Base-by-base conservation (phyloP, 2,888 invertebrate genomes). In the Morpho helenor region DNA sequence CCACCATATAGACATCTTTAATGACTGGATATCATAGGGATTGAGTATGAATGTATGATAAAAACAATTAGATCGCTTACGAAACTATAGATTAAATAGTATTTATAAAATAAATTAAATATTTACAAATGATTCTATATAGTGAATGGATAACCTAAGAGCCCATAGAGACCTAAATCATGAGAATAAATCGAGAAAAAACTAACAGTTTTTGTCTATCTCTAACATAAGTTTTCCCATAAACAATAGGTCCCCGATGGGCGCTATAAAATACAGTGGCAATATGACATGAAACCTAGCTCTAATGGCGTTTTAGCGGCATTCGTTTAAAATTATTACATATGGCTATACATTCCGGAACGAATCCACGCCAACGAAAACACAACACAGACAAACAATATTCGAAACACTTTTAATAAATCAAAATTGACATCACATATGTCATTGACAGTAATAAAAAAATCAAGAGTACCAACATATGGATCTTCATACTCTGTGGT, bases 241-340 rank as follows among this genome's bases (percentile, higher is more conserved):
- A 5, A 5, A 31, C 31, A 31, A 16, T 10, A 47, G 9, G 23
- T 59, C 45, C 55, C 58, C 58, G 60, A 54, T 54, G 54, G 48
- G 31, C 43, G 42, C 59, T 65, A 66, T 65, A 68, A 66, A 67
- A 70, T 73, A 67, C 63, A 79, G 83, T 87, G 87, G 83, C 87
- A 84, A 82, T 67, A 69, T 31, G 58, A 49, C 57, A 46, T 53
- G 74, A 41, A 59, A 56, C 57, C 54, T 58, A 56, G 47, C 49
- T 43, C 55, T 62, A 63, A 59, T 56, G 54, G 55, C 54, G 40
- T 45, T 9, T 48, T n/a, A 8, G 9, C 48, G 45, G 43, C 53
- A 49, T 52, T 55, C 52, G 59, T 49, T 41, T 49, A 45, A 40
- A 48, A 45, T 45, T 49, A 40, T 44, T 46, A 54, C 9, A 57